Percentiles rank a stretch among this genome's conserved stretches.
Evolutionary conservation across 2,113 vertebrate species (phyloP).

Genomic region (Lipophrys pholis): DNA sequence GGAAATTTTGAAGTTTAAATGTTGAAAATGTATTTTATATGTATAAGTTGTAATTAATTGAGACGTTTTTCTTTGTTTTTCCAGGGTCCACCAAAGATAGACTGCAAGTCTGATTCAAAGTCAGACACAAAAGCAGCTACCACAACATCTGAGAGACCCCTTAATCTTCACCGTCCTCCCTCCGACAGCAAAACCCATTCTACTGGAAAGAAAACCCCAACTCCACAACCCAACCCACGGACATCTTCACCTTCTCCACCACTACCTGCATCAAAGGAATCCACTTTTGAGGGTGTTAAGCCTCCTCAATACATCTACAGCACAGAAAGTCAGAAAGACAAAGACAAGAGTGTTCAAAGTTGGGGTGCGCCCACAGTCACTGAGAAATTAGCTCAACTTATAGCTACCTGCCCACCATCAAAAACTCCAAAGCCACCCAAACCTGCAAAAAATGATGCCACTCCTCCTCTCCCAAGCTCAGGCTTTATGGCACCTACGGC

Average conservation of each 20-base stretch:
- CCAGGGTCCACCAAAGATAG: conserved; percentile 82
- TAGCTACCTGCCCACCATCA: conserved; percentile 94
- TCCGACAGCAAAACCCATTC: conserved; percentile 79
- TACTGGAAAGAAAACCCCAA: conserved; percentile 79
- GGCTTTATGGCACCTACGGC: conserved; percentile 83
- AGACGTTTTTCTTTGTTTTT: conserved; percentile 9
- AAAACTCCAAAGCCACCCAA: conserved; percentile 94
- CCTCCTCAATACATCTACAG: conserved; percentile 75
- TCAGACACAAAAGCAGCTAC: conserved; percentile 73
- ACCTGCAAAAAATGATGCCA: conserved; percentile 74
- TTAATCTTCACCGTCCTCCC: conserved; percentile 80
- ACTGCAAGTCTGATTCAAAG: conserved; percentile 82
- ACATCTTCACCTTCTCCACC: conserved; percentile 70
- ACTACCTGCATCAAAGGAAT: conserved; percentile 70
- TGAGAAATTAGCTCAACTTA: conserved; percentile 95
- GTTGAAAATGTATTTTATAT: too few species aligned
- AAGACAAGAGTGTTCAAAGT: conserved; percentile 84
- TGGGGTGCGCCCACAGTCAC: conserved; percentile 91
- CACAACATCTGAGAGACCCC: conserved; percentile 76
- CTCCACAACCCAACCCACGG: conserved; percentile 66
- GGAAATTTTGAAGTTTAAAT: too few species aligned
- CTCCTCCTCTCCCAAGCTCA: conserved; percentile 71
- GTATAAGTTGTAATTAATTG: too few species aligned
- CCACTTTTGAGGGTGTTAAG: conserved; percentile 83
- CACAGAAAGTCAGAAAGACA: conserved; percentile 86